A percentile compares a stretch with the other conserved stretches of the same genome.
These are phyloP conservation scores for Spondyliosoma cantharus DNA, from an alignment of 2,797 vertebrate genomes.

Conservation along the genomic window DNA sequence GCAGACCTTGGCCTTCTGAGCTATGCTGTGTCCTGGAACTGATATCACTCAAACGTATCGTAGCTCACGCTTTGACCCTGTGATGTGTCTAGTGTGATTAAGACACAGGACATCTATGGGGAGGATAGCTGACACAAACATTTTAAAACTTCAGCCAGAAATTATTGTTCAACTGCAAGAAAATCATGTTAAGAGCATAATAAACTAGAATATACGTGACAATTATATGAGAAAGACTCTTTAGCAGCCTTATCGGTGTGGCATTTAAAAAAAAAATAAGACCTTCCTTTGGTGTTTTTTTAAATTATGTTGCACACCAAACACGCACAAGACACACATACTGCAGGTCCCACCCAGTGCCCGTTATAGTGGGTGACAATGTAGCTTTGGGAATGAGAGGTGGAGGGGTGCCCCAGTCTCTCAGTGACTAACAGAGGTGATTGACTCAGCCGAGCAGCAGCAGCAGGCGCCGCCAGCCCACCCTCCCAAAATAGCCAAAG, in stretches of 20 bases:
- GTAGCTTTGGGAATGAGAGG: slow-evolving; percentile 73
- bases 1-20: slow-evolving; percentile 51
- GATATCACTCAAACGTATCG: slow-evolving; percentile 16
- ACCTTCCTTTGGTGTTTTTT: slow-evolving; percentile 11
- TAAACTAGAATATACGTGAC: not conserved
- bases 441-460: slow-evolving; percentile 80
- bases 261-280: slow-evolving; percentile 46
- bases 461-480: slow-evolving; percentile 73
- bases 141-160: not conserved
- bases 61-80: slow-evolving; percentile 38
- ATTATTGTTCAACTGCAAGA: not conserved
- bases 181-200: not conserved
- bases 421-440: slow-evolving; percentile 77
- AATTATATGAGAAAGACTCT: not conserved
- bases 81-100: slow-evolving; percentile 31
- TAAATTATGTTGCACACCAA: slow-evolving; percentile 1
- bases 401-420: slow-evolving; percentile 65
- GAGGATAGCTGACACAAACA: not conserved
- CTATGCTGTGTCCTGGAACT: slow-evolving; percentile 31
- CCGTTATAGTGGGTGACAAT: slow-evolving; percentile 77
- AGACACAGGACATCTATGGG: slow-evolving; percentile 18
- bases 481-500: slow-evolving; percentile 88
- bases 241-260: not conserved
- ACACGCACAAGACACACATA: slow-evolving; percentile 59
- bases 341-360: slow-evolving; percentile 65